phyloP scores from a whole-genome alignment of 2,797 vertebrate species.

The Xyrichtys novacula region DNA sequence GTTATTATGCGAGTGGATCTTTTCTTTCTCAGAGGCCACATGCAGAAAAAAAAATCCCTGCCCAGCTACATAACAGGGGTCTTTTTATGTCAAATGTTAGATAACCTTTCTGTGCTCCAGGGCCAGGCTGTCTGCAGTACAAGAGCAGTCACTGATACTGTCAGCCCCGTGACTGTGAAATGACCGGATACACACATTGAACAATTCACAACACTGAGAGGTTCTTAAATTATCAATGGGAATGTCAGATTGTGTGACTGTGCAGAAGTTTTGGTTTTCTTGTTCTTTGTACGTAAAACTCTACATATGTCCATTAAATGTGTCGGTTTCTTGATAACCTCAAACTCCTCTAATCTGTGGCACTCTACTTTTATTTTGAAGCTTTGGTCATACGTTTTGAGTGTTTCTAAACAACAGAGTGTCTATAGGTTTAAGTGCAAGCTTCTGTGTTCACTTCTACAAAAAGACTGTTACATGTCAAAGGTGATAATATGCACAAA shows the following conservation, averaged over 20 bases:
- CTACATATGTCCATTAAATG: too few species aligned
- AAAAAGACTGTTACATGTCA: too few species aligned
- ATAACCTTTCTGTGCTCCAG: conserved; percentile 30
- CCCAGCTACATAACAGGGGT: conserved; percentile 16
- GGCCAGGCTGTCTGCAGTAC: conserved; percentile 10
- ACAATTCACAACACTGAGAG: neutral
- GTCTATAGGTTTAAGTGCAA: too few species aligned
- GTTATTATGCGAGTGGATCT: too few species aligned
- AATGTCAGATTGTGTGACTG: neutral
- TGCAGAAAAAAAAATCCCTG: conserved; percentile 15
- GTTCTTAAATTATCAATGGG: neutral
- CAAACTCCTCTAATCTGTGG: neutral
- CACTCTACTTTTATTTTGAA: neutral
- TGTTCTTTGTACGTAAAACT: neutral
- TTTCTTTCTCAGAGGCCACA: conserved; percentile 27
- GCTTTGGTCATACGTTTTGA: too few species aligned
- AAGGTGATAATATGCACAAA: neutral
- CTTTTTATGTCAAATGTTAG: conserved; percentile 48
- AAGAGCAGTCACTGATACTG: conserved; percentile 31
- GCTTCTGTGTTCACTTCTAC: neutral
- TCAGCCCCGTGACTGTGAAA: conserved; percentile 31
- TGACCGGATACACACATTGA: conserved; percentile 4
- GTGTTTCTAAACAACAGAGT: too few species aligned
- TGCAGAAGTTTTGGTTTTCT: neutral
- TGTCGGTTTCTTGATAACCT: neutral